Evolutionary conservation across 2,113 vertebrate species (phyloP).

Genomic region (Taxidea taxus): DNA sequence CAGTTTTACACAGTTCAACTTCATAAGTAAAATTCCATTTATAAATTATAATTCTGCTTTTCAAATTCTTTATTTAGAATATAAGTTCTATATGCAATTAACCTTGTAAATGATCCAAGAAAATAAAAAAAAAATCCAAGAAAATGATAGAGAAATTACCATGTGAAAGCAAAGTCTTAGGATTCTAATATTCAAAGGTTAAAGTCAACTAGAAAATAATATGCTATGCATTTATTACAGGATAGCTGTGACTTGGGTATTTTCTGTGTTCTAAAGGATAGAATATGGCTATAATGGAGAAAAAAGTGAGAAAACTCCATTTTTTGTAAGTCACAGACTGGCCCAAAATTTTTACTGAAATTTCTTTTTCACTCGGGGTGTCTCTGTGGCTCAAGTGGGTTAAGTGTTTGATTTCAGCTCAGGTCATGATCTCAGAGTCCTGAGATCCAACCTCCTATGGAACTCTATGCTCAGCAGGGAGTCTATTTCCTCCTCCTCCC

Average conservation of each 20-base stretch:
- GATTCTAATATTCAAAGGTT: not conserved
- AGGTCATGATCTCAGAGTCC: not conserved
- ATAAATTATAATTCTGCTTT: not conserved
- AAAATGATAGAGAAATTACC: not conserved
- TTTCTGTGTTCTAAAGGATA: not conserved
- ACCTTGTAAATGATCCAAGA: not conserved
- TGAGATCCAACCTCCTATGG: not conserved
- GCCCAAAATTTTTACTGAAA: not conserved
- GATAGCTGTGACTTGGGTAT: not conserved
- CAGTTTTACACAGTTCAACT: not conserved
- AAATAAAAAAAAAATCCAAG: not conserved
- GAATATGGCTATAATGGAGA: not conserved
- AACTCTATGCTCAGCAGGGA: not conserved
- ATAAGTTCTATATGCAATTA: not conserved
- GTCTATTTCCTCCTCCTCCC: not conserved
- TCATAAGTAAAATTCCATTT: not conserved
- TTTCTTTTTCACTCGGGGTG: not conserved
- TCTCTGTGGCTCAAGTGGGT: not conserved
- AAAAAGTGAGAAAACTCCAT: not conserved
- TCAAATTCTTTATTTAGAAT: not conserved
- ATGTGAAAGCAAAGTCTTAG: not conserved
- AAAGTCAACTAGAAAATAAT: slow-evolving; percentile 22
- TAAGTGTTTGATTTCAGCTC: not conserved
- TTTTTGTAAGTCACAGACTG: not conserved
- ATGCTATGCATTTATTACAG: not conserved